Evolutionary conservation across 2,797 vertebrate species (phyloP).

Genomic region (Danio albolineatus): DNA sequence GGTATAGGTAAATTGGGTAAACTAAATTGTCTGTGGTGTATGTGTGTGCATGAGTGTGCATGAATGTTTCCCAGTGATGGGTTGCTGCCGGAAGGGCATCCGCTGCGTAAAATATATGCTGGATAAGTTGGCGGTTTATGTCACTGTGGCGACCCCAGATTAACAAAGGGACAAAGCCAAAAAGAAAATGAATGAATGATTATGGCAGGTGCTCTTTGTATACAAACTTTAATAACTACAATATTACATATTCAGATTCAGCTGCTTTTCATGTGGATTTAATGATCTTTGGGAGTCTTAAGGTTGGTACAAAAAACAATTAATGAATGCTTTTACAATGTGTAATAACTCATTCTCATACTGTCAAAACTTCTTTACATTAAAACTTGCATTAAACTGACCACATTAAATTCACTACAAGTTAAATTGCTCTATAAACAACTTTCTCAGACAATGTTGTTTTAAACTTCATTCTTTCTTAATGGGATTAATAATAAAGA

Average conservation of each 20-base stretch:
- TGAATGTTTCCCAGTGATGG: too few species aligned
- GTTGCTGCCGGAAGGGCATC: too few species aligned
- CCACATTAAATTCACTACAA: slow-evolving; percentile 13
- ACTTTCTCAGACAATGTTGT: neutral
- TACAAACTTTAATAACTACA: neutral
- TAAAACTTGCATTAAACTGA: too few species aligned
- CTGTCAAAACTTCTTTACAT: slow-evolving; percentile 40
- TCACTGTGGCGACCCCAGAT: too few species aligned
- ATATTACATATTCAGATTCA: neutral
- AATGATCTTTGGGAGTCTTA: neutral
- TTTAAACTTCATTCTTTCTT: neutral
- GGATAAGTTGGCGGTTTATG: too few species aligned
- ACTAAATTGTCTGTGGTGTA: too few species aligned
- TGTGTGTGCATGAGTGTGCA: too few species aligned
- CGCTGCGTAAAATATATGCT: too few species aligned
- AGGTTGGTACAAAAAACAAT: neutral
- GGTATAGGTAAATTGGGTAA: too few species aligned
- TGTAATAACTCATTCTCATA: slow-evolving; percentile 40
- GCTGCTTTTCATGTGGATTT: neutral
- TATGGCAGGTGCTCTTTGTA: neutral
- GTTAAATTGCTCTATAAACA: neutral
- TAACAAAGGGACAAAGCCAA: too few species aligned
- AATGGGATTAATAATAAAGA: slow-evolving; percentile 23
- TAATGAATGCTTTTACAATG: slow-evolving; percentile 43
- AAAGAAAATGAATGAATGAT: too few species aligned